Conservation (phyloP, 64 coral and sea anemone genomes). For the Montipora sp. region DNA sequence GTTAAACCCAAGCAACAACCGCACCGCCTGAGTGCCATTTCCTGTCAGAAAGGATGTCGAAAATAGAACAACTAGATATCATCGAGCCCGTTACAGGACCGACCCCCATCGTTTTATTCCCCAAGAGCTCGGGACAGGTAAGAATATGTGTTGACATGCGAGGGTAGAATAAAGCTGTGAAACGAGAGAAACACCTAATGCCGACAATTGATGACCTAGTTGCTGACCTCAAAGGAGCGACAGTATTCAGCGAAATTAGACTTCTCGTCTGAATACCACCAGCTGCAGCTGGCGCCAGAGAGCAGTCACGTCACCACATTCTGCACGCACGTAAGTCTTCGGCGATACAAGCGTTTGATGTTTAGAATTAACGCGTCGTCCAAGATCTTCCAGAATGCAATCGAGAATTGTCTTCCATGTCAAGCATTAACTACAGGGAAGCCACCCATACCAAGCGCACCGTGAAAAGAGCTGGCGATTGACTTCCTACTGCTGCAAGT, state of each 20-base stretch:
- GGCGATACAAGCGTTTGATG: constrained; percentile 70
- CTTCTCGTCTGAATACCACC: constrained; percentile 70
- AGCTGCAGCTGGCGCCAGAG: constrained; percentile 36
- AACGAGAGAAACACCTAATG: constrained; percentile 65
- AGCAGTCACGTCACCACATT: no score
- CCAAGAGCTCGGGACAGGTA: constrained; percentile 54
- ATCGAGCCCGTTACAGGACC: constrained; percentile 57
- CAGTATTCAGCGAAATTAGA: constrained; percentile 64
- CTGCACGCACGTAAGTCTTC: constrained; percentile 50
- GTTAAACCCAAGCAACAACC: constrained; percentile 67
- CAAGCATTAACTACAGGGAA: no score
- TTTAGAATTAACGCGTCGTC: constrained; percentile 72
- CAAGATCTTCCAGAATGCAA: constrained; percentile 70
- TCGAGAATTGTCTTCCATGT: neutral
- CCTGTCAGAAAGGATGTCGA: constrained; percentile 69
- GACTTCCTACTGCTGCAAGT: no score
- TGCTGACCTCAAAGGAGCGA: constrained; percentile 50
- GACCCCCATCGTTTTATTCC: constrained; percentile 58
- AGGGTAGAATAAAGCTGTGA: constrained; percentile 60
- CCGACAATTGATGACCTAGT: constrained; percentile 59
- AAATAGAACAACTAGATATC: constrained; percentile 66
- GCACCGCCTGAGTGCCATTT: constrained; percentile 70
- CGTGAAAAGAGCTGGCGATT: no score
- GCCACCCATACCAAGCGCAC: no score
- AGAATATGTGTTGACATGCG: constrained; percentile 78